phyloP scores from a whole-genome alignment of 2,113 vertebrate species.

The Lagopus muta region DNA sequence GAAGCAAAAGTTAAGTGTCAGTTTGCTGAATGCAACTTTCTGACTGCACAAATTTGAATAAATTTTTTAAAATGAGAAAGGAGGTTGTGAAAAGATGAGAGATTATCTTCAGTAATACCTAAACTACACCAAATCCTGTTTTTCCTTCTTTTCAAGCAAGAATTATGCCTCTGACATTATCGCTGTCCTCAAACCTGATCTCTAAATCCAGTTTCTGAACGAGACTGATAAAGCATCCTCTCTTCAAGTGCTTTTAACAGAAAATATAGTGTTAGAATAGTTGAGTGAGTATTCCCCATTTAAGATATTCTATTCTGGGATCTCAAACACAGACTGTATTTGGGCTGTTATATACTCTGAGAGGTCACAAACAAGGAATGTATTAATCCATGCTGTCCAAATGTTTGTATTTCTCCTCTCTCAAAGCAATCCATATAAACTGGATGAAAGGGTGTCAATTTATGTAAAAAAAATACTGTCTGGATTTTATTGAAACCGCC shows the following conservation, averaged over 20 bases:
- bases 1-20: background rate
- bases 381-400: background rate
- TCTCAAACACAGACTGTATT: background rate
- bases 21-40: background rate
- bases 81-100: background rate
- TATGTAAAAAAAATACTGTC: background rate
- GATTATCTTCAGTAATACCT: background rate
- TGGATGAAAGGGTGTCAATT: background rate
- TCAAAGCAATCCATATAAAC: background rate
- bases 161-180: background rate
- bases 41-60: background rate
- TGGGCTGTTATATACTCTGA: background rate
- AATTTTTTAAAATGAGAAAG: background rate
- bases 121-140: background rate
- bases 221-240: background rate
- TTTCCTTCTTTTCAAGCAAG: background rate
- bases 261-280: background rate
- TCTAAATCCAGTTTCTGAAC: background rate
- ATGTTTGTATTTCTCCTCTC: background rate
- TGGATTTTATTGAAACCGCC: background rate
- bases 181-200: background rate
- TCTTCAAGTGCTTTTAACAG: background rate
- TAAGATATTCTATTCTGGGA: background rate
- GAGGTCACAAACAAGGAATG: background rate
- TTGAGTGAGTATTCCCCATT: background rate